These are phyloP conservation scores for Invenusta paracnida DNA, from an alignment of 2,888 invertebrate species.

Conservation along the genomic window DNA sequence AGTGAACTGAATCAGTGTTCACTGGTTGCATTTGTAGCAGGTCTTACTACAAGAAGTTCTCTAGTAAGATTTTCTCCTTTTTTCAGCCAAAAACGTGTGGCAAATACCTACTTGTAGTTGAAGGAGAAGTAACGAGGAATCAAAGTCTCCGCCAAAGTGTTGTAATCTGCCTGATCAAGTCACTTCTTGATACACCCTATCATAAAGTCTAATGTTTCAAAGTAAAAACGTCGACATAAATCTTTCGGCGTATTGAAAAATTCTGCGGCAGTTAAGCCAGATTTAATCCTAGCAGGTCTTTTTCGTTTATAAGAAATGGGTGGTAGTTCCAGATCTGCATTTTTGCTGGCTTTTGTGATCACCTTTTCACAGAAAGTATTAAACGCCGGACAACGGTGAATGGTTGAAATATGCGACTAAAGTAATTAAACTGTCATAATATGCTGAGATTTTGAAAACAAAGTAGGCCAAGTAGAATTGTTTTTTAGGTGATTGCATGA, in stretches of 20 bases:
- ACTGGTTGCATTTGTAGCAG: slow-evolving; percentile 15
- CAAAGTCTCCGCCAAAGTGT: not conserved
- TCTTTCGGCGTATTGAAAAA: not conserved
- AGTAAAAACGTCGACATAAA: not conserved
- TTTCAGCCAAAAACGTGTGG: not conserved
- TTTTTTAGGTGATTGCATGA: no score
- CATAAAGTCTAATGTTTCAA: not conserved
- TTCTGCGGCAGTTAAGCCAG: not conserved
- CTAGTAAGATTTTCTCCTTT: not conserved
- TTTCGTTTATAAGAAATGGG: not conserved
- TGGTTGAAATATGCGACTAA: no score
- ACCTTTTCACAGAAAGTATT: not conserved
- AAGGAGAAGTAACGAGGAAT: not conserved
- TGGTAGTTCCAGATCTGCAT: not conserved
- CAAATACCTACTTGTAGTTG: not conserved
- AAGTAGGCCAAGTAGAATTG: no score
- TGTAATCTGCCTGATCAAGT: not conserved
- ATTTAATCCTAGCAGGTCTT: not conserved
- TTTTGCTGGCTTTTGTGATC: not conserved
- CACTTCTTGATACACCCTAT: not conserved
- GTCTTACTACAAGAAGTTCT: not conserved
- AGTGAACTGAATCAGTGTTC: not conserved
- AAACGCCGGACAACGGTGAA: not conserved
- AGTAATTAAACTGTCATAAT: no score
- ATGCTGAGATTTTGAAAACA: no score